These are phyloP conservation scores for Laterallus jamaicensis DNA, from an alignment of 2,113 vertebrate species.

Conservation along the genomic window DNA sequence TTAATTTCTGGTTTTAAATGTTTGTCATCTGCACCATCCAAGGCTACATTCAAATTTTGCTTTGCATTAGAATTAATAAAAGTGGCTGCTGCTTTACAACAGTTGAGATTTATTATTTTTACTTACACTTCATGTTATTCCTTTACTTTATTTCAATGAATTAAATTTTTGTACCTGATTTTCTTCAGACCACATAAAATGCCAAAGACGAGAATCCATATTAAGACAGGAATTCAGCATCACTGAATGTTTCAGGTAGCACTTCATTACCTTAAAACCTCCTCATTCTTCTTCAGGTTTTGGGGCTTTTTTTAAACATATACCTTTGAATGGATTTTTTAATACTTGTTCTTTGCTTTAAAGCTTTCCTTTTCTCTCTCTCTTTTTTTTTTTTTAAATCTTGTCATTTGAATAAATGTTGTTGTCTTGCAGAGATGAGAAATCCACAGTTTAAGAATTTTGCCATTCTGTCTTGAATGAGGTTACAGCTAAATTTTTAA, in stretches of 20 bases:
- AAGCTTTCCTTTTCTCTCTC: background rate
- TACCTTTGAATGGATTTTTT: background rate
- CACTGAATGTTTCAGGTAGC: background rate
- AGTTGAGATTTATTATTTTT: background rate
- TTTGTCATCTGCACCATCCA: background rate
- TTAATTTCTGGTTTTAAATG: background rate
- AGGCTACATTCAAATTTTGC: background rate
- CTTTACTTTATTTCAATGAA: background rate
- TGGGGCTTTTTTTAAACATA: background rate
- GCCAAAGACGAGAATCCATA: background rate
- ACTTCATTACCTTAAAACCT: background rate
- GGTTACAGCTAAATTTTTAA: background rate
- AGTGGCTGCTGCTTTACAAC: background rate
- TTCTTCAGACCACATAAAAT: background rate
- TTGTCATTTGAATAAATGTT: background rate
- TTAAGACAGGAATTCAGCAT: background rate
- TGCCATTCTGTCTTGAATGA: background rate
- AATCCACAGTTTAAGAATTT: background rate
- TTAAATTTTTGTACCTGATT: background rate
- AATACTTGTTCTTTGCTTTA: background rate
- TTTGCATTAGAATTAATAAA: background rate
- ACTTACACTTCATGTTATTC: background rate
- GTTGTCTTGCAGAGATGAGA: background rate
- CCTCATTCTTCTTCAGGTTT: background rate
- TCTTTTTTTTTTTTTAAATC: background rate